phyloP scores from a whole-genome alignment of 2,113 vertebrate species.

The Nipponia nippon region DNA sequence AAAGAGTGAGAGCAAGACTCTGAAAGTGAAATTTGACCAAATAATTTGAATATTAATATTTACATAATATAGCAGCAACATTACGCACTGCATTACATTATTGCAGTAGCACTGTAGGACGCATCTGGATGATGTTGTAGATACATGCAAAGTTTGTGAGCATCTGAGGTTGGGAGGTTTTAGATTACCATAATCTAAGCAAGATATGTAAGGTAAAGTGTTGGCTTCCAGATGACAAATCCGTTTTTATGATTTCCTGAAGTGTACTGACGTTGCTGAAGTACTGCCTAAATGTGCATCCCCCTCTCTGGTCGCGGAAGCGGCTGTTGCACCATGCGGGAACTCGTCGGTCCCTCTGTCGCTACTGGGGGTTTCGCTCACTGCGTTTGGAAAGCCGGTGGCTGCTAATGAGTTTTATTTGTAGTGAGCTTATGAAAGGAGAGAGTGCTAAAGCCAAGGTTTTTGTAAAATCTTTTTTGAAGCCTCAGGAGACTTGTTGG shows the following conservation, averaged over 20 bases:
- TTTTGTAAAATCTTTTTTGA: background rate
- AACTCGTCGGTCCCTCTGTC: background rate
- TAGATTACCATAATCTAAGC: background rate
- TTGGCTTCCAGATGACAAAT: background rate
- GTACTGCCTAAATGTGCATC: background rate
- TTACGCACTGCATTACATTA: background rate
- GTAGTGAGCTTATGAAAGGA: background rate
- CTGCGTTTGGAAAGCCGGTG: background rate
- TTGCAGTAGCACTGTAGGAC: background rate
- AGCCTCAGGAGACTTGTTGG: background rate
- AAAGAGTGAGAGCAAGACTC: background rate
- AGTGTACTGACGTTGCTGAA: background rate
- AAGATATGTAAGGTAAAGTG: background rate
- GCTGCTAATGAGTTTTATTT: background rate
- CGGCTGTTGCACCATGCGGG: accelerated
- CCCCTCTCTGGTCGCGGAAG: background rate
- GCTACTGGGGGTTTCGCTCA: background rate
- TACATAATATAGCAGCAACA: background rate
- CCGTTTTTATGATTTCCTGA: background rate
- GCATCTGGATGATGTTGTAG: background rate
- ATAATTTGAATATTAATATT: background rate
- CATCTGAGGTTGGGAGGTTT: background rate
- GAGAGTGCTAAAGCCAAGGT: background rate
- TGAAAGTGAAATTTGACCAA: background rate
- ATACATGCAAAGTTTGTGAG: background rate